phyloP scores from a whole-genome alignment of 2,113 vertebrate genomes.

The Grus americana region DNA sequence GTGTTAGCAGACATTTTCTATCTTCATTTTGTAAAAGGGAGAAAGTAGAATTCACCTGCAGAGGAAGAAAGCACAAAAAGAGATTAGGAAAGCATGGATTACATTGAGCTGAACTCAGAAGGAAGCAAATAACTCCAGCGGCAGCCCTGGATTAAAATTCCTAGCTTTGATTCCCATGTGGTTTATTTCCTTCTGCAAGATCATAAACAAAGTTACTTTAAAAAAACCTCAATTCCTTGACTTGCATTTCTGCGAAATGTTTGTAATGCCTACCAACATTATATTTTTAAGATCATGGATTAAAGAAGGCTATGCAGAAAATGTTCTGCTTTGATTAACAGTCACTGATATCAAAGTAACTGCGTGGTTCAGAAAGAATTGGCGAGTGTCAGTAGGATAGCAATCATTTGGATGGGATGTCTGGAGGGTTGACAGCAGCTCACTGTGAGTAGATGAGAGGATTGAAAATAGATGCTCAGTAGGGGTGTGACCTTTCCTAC shows the following conservation, averaged over 20 bases:
- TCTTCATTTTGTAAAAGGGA: not conserved
- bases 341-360: not conserved
- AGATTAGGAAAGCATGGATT: not conserved
- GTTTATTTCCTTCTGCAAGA: not conserved
- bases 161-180: not conserved
- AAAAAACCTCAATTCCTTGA: not conserved
- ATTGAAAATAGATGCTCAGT: constrained; percentile 8
- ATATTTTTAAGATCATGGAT: not conserved
- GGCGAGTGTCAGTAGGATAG: not conserved
- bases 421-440: constrained; percentile 9
- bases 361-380: not conserved
- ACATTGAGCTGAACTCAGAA: not conserved
- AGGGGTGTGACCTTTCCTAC: not conserved
- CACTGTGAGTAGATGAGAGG: not conserved
- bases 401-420: constrained; percentile 1
- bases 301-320: not conserved
- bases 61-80: not conserved
- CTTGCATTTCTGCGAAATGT: not conserved
- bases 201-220: not conserved
- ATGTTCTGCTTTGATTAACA: constrained; percentile 24
- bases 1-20: not conserved
- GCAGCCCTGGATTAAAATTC: not conserved
- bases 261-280: not conserved
- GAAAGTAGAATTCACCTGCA: not conserved
- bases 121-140: not conserved